A percentile compares a stretch with the other conserved stretches of the same genome.
Conservation (phyloP, 92 coral and sea anemone species). For the Porites lobata region DNA sequence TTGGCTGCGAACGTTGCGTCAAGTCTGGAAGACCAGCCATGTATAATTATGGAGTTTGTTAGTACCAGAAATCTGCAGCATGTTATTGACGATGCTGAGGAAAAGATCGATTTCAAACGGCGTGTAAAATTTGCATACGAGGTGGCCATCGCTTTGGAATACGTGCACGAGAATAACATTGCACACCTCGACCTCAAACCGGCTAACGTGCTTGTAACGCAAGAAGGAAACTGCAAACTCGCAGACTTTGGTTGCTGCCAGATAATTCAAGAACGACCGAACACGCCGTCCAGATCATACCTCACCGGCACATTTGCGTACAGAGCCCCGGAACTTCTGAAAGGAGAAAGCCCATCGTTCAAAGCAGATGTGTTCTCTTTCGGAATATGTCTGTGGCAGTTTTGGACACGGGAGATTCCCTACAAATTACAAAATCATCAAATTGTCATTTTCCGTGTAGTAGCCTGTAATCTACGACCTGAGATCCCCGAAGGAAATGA, state of each 20-base stretch:
- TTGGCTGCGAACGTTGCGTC: conserved; percentile 73
- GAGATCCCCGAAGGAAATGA: conserved; percentile 81
- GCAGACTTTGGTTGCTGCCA: conserved; percentile 98
- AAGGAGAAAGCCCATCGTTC: conserved; percentile 88
- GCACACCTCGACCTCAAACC: conserved; percentile 97
- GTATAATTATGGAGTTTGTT: conserved; percentile 93
- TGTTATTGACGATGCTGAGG: conserved; percentile 85
- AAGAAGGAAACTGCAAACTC: conserved; percentile 86
- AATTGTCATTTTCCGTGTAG: conserved; percentile 93
- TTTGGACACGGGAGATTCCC: conserved; percentile 92
- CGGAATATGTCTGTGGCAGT: conserved; percentile 92
- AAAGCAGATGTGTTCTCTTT: conserved; percentile 95
- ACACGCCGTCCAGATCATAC: conserved; percentile 92
- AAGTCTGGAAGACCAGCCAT: conserved; percentile 89
- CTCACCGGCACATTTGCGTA: conserved; percentile 96
- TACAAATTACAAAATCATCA: conserved; percentile 91
- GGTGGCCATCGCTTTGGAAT: conserved; percentile 82
- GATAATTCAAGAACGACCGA: conserved; percentile 87
- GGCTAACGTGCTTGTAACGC: conserved; percentile 78
- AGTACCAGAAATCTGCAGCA: conserved; percentile 89
- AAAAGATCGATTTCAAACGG: conserved; percentile 77
- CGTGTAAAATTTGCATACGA: conserved; percentile 80
- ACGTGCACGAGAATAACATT: conserved; percentile 79
- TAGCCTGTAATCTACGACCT: conserved; percentile 89
- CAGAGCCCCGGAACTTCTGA: conserved; percentile 96